Evolutionary conservation across 2,113 vertebrate genomes (phyloP).

Genomic region (Rhinichthys klamathensis): DNA sequence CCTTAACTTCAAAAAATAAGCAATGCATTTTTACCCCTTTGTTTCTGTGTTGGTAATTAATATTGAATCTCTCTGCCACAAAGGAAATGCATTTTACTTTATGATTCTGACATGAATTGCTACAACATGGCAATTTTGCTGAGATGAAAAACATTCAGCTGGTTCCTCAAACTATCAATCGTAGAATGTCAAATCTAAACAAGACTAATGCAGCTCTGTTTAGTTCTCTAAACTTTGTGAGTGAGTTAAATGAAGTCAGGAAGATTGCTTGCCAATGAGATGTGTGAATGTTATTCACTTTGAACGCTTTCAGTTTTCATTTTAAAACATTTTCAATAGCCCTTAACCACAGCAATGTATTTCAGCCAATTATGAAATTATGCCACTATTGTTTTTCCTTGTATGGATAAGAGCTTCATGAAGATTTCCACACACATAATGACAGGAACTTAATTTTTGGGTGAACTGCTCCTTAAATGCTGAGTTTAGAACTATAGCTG

Average conservation of each 20-base stretch:
- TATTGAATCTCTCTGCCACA: conserved; percentile 25
- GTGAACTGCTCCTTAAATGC: not conserved
- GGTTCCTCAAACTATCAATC: conserved; percentile 46
- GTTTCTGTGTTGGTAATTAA: conserved; percentile 43
- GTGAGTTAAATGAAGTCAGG: not conserved
- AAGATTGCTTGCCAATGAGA: not conserved
- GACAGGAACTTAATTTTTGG: not conserved
- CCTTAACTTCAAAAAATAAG: not conserved
- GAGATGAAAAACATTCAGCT: conserved; percentile 43
- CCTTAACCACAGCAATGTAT: not conserved
- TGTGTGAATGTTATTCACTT: not conserved
- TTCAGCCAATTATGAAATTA: not conserved
- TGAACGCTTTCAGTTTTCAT: not conserved
- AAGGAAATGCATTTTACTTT: conserved; percentile 47
- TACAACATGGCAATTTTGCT: conserved; percentile 43
- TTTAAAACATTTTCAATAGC: not conserved
- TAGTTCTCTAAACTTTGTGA: conserved; percentile 4
- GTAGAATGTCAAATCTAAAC: conserved; percentile 21
- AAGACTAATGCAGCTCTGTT: conserved; percentile 32
- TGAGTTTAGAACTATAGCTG: not conserved
- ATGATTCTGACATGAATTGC: conserved; percentile 42
- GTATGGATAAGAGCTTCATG: not conserved
- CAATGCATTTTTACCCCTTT: not conserved
- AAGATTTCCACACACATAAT: not conserved
- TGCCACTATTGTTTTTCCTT: not conserved